Conservation (phyloP, 2,113 vertebrate genomes). For the Pteronura brasiliensis region DNA sequence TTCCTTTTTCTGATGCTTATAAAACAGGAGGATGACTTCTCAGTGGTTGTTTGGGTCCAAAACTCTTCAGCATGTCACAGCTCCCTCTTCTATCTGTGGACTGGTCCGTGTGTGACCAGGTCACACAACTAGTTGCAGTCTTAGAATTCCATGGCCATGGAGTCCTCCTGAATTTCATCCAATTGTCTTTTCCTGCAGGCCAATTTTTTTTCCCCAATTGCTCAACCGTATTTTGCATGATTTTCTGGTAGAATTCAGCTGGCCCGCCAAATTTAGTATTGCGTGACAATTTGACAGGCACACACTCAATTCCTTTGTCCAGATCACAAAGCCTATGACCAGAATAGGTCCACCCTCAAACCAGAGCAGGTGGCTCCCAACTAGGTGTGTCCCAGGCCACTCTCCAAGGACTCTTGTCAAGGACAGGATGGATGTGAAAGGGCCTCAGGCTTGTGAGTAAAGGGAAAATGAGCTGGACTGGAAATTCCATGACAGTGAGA, state of each 20-base stretch:
- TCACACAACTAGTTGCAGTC: background rate
- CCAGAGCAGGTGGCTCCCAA: slow-evolving; percentile 47
- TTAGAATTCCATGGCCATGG: background rate
- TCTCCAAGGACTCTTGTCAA: slow-evolving; percentile 49
- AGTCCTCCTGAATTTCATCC: slow-evolving; percentile 39
- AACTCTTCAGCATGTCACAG: background rate
- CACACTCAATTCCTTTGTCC: slow-evolving; percentile 62
- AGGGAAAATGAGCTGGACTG: background rate
- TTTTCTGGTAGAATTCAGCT: slow-evolving; percentile 70
- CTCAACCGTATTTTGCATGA: slow-evolving; percentile 52
- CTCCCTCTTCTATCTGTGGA: background rate
- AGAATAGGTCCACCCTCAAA: slow-evolving; percentile 63
- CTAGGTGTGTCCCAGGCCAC: slow-evolving; percentile 53
- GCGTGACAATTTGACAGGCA: slow-evolving; percentile 55
- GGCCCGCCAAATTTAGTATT: slow-evolving; percentile 64
- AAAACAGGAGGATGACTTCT: background rate
- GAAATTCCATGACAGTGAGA: background rate
- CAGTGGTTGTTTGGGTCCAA: background rate
- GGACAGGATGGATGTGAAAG: background rate
- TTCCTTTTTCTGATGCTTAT: background rate
- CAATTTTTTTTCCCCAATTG: slow-evolving; percentile 15
- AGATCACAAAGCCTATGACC: slow-evolving; percentile 65
- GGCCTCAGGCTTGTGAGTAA: background rate
- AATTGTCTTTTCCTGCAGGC: slow-evolving; percentile 24
- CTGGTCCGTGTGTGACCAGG: background rate